These are phyloP conservation scores for Drosophila incognita DNA, from an alignment of 2,888 invertebrate species.

Conservation along the genomic window DNA sequence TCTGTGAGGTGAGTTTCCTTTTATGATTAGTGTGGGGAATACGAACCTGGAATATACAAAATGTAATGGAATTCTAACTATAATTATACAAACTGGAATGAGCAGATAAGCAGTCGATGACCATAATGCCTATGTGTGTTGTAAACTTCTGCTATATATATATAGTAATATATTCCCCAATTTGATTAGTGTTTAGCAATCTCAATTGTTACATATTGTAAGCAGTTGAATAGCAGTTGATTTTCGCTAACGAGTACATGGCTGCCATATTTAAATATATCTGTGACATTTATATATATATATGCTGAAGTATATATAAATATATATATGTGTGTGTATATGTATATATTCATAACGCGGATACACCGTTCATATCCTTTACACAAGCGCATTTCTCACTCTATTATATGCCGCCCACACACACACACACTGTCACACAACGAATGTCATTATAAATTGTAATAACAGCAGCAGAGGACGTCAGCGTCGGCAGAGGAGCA, in stretches of 20 bases:
- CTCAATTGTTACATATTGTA: slow-evolving; percentile 28
- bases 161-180: neutral
- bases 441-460: slow-evolving; percentile 83
- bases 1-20: slow-evolving; percentile 82
- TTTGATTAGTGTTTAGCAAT: slow-evolving; percentile 26
- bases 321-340: slow-evolving; percentile 22
- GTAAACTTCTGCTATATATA: neutral
- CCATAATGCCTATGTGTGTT: neutral
- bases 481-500: slow-evolving; percentile 39
- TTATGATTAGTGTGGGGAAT: neutral
- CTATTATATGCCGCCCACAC: slow-evolving; percentile 57
- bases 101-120: neutral
- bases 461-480: slow-evolving; percentile 77
- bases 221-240: slow-evolving; percentile 28
- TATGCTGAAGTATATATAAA: slow-evolving; percentile 31
- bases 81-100: neutral
- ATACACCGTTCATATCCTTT: slow-evolving; percentile 73
- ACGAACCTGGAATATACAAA: neutral
- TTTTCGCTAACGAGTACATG: slow-evolving; percentile 36
- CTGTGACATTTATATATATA: slow-evolving; percentile 8
- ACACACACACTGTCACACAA: slow-evolving; percentile 39
- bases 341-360: slow-evolving; percentile 76
- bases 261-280: slow-evolving; percentile 2
- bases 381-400: slow-evolving; percentile 70
- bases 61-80: neutral